phyloP scores from a whole-genome alignment of 2,888 invertebrate genomes.

The Cheilosia urbana region DNA sequence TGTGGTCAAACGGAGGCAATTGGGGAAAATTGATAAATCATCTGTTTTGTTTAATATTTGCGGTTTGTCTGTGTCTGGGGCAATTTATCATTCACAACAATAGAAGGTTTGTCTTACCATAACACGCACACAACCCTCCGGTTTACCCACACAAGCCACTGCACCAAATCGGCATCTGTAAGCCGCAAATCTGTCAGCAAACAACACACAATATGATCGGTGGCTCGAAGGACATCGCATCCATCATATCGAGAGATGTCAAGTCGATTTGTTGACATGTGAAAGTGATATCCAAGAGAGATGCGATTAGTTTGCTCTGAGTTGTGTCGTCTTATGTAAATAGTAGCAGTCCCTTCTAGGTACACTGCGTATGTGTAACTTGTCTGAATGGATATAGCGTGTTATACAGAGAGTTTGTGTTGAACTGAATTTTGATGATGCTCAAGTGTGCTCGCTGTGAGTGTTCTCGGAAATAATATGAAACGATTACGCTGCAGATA shows the following conservation, averaged over 20 bases:
- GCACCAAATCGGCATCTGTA: background rate
- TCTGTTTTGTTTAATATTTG: constrained; percentile 31
- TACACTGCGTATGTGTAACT: background rate
- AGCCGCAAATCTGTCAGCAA: constrained; percentile 57
- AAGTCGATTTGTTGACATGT: constrained; percentile 44
- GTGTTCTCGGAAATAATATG: constrained; percentile 22
- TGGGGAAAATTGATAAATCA: constrained; percentile 25
- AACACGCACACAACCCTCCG: background rate
- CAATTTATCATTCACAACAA: constrained; percentile 54
- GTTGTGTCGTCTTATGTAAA: constrained; percentile 16
- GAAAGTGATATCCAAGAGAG: constrained; percentile 8
- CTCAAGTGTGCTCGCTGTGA: background rate
- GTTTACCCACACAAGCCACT: background rate
- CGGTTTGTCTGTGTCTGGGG: background rate
- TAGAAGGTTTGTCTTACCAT: background rate
- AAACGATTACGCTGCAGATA: constrained; percentile 5
- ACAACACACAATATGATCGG: constrained; percentile 27
- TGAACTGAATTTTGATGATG: constrained; percentile 27
- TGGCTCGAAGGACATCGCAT: constrained; percentile 40
- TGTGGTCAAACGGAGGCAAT: constrained; percentile 8
- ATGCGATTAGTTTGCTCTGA: constrained; percentile 4
- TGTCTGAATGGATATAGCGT: constrained; percentile 5
- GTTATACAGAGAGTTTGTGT: constrained; percentile 1
- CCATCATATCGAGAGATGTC: constrained; percentile 37
- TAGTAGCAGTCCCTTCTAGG: background rate